phyloP scores from a whole-genome alignment of 2,797 vertebrate genomes.

The Gouania willdenowi region DNA sequence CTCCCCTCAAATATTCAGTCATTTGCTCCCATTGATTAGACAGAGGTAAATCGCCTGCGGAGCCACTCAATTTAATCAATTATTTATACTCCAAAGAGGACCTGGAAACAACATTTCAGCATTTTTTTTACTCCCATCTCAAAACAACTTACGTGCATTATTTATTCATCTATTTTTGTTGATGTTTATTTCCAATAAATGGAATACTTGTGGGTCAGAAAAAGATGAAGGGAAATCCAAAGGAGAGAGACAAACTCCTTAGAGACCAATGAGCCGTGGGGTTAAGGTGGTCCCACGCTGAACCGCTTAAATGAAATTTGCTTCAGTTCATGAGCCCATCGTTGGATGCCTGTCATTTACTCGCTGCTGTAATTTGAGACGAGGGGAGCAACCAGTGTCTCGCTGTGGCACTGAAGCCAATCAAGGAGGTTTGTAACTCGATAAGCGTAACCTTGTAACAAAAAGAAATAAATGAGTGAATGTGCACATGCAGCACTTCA shows the following conservation, averaged over 20 bases:
- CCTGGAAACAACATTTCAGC: slow-evolving; percentile 62
- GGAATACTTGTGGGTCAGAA: slow-evolving; percentile 16
- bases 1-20: too few relatives aligned
- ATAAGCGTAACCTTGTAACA: slow-evolving; percentile 45
- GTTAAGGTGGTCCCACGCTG: slow-evolving; percentile 62
- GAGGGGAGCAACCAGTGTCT: slow-evolving; percentile 24
- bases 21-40: too few relatives aligned
- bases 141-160: slow-evolving; percentile 47
- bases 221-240: slow-evolving; percentile 29
- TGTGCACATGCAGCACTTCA: slow-evolving; percentile 42
- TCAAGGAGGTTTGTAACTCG: slow-evolving; percentile 35
- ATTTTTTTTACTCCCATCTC: slow-evolving; percentile 41
- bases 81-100: slow-evolving; percentile 59
- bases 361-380: slow-evolving; percentile 26
- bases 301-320: slow-evolving; percentile 37
- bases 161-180: slow-evolving; percentile 50
- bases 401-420: slow-evolving; percentile 40
- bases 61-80: slow-evolving; percentile 60
- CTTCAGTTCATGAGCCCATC: slow-evolving; percentile 32
- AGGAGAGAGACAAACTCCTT: slow-evolving; percentile 17
- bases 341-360: slow-evolving; percentile 41
- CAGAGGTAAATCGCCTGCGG: too few relatives aligned
- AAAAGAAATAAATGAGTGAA: slow-evolving; percentile 36
- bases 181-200: slow-evolving; percentile 43
- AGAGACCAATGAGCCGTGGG: slow-evolving; percentile 48